Evolutionary conservation across 2,888 invertebrate genomes (phyloP), one percentile per base, ranked within the genome.

Genomic region (Rhagophthalmus giganteus): DNA sequence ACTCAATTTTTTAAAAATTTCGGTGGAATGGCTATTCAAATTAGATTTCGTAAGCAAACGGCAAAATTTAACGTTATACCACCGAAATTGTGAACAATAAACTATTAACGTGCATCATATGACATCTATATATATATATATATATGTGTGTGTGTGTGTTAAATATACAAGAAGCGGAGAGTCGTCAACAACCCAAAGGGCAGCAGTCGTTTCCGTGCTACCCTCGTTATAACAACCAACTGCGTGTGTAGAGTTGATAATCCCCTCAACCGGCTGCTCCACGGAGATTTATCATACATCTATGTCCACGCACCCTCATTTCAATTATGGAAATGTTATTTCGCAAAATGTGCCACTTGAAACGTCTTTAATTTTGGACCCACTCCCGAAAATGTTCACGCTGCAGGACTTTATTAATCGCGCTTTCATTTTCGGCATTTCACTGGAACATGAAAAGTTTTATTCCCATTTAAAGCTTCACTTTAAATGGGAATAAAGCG

Each of bases 291-390:
- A 60, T 60, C 57, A 60, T 58, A 58, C 41, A 53, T 57, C 54
- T 49, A 49, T 33, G 54, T 54, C 52, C 51, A 54, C 54, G 57
- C 45, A 52, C 49, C 57, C 55, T 52, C 57, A 54, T 60, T 60
- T 58, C 58, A 58, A 60, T 60, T 60, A 60, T 57, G 60, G 55
- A 58, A 57, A 60, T 57, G 49, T 44, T 54, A 49, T 53, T 53
- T 53, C 27, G 16, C 42, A 47, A 47, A 53, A 47, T 31, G 47
- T 26, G 41, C 20, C 41, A 38, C 47, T 42, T 48, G 35, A 53
- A 51, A 41, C 42, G 35, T 46, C 52, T 46, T 52, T 52, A 52
- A 52, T 53, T 52, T 47, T 13, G 27, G 11, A 12, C 26, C 24
- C 15, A 27, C 46, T 33, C 12, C 34, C 30, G 39, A 45, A 44